Base-by-base conservation (phyloP, 1,140 invertebrate genomes). In the Trachymyrmex septentrionalis region DNA sequence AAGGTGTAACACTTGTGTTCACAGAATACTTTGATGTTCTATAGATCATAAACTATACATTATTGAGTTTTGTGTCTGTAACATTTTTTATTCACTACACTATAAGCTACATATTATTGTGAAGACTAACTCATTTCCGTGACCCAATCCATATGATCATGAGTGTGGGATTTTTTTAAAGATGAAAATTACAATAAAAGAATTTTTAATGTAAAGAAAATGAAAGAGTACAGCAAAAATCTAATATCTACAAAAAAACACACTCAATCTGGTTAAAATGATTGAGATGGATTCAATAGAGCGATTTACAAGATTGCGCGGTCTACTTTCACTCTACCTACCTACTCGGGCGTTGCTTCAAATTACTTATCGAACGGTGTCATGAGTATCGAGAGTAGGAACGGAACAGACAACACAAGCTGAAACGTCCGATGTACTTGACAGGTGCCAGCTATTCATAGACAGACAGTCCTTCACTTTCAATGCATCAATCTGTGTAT, bases 401-500 rank as follows among this genome's bases (percentile, higher is more conserved):
- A 72, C 73, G 73, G 78, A 84, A 64, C 88, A 90, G 82, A 86
- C 75, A 87, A 88, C 77, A 85, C 77, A 85, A 89, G 69, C 88
- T 90, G 59, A 88, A 90, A 90, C 81, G 85, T 86, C 78, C 75
- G 88, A 90, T 89, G 80, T 86, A 87, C 86, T 81, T 90, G 89
- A 90, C 89, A 90, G 86, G 85, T 87, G 86, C 86, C 89, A 87
- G 88, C 85, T 90, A 90, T 90, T 90, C 88, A 87, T 77, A 67
- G 38, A 87, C 86, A 48, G 89, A 90, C 89, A 90, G 88, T 86
- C 86, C 88, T 87, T 90, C 89, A 90, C 88, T 90, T 86, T 87
- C 89, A 59, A 86, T 85, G 86, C 88, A 71, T 89, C 88, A 90
- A 90, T 89, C 88, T 44, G 48, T 66, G 64, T 34, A 14, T 6